A percentile compares a stretch with the other conserved stretches of the same genome.
Evolutionary conservation across 2,797 vertebrate genomes (phyloP).

Genomic region (Silurus lanzhouensis): DNA sequence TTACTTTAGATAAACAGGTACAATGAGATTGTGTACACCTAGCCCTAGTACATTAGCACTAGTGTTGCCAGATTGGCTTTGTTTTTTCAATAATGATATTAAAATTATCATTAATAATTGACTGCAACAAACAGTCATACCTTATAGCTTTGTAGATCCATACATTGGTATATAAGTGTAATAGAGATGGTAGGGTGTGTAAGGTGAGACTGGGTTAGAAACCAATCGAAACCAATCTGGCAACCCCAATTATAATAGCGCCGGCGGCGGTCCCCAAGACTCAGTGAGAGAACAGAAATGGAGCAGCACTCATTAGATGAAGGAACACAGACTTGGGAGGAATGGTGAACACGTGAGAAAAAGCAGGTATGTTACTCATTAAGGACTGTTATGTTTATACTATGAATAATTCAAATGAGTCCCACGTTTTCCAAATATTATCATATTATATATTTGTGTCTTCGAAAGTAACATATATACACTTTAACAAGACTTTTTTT

Average conservation of each 20-base stretch:
- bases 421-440: neutral
- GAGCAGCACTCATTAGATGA: slow-evolving; percentile 22
- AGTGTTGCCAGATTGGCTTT: slow-evolving; percentile 3
- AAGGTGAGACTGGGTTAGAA: neutral
- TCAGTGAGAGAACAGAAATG: slow-evolving; percentile 18
- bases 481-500: neutral
- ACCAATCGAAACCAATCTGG: slow-evolving; percentile 7
- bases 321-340: neutral
- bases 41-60: neutral
- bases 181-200: neutral
- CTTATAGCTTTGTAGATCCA: neutral
- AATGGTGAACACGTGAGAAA: slow-evolving; percentile 23
- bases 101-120: neutral
- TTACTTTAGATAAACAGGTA: neutral
- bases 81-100: neutral
- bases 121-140: neutral
- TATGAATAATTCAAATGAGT: neutral
- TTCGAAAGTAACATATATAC: neutral
- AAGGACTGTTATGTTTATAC: neutral
- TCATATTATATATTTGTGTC: neutral
- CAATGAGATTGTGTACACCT: neutral
- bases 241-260: slow-evolving; percentile 24
- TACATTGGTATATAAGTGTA: neutral
- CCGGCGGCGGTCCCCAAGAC: neutral
- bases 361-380: slow-evolving; percentile 40